These are phyloP conservation scores for Theristus sp. DNA, from an alignment of 2,888 invertebrate genomes.

Conservation along the genomic window DNA sequence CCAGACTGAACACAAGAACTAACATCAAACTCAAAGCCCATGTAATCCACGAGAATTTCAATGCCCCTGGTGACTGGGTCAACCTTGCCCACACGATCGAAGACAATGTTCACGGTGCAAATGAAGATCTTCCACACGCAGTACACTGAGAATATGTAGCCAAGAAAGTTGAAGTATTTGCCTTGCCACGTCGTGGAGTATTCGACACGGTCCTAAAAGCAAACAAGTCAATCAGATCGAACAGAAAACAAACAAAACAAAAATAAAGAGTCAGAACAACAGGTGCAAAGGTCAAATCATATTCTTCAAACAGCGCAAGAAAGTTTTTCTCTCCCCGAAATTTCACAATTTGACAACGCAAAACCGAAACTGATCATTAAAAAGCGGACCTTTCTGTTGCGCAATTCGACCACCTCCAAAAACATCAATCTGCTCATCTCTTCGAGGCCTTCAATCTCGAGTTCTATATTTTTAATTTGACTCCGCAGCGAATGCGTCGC, in stretches of 20 bases:
- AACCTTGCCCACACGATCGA: slow-evolving; percentile 92
- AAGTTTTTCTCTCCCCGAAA: too few species aligned
- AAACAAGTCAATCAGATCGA: slow-evolving; percentile 4
- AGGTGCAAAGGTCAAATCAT: too few species aligned
- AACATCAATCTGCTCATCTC: slow-evolving; percentile 82
- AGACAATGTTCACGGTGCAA: slow-evolving; percentile 60
- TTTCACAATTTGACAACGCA: too few species aligned
- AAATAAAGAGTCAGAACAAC: background rate
- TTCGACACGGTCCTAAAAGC: slow-evolving; percentile 56
- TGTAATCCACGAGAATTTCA: slow-evolving; percentile 87
- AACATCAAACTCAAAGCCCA: slow-evolving; percentile 75
- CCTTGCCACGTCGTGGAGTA: slow-evolving; percentile 93
- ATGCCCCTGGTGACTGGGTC: slow-evolving; percentile 91
- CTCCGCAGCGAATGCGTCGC: background rate
- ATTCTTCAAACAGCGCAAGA: too few species aligned
- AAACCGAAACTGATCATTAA: too few species aligned
- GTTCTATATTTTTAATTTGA: slow-evolving; percentile 48
- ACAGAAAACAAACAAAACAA: background rate
- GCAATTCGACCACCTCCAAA: slow-evolving; percentile 79
- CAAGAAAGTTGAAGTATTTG: slow-evolving; percentile 89
- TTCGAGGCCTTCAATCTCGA: slow-evolving; percentile 70
- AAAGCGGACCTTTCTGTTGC: slow-evolving; percentile 39
- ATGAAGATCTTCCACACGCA: slow-evolving; percentile 99
- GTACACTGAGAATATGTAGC: slow-evolving; percentile 93
- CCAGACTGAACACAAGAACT: slow-evolving; percentile 12